phyloP scores from a whole-genome alignment of 2,797 vertebrate species.

The Aulostomus chinensis region DNA sequence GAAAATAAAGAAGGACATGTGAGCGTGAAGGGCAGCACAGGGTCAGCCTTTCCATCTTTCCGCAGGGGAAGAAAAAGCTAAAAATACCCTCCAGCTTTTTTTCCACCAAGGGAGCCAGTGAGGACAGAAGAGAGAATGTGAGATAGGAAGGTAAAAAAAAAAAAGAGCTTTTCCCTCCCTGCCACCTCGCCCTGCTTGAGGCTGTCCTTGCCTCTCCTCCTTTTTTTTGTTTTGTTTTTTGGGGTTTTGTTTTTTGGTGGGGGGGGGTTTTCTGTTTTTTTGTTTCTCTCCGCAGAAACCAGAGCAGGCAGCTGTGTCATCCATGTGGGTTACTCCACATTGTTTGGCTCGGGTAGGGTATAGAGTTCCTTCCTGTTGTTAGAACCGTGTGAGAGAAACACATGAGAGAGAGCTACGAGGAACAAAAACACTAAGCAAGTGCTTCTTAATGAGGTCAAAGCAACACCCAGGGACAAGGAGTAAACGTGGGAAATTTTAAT shows the following conservation, averaged over 20 bases:
- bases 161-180: slow-evolving; percentile 5
- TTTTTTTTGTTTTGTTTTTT: slow-evolving; percentile 23
- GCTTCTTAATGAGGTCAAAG: slow-evolving; percentile 64
- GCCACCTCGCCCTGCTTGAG: slow-evolving; percentile 39
- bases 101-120: slow-evolving; percentile 25
- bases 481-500: slow-evolving; percentile 21
- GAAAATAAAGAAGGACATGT: slow-evolving; percentile 59
- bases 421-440: slow-evolving; percentile 50
- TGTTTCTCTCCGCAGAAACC: slow-evolving; percentile 47
- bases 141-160: slow-evolving; percentile 29
- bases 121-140: slow-evolving; percentile 27
- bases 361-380: slow-evolving; percentile 56
- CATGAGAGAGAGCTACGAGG: slow-evolving; percentile 20
- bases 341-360: slow-evolving; percentile 43
- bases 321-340: slow-evolving; percentile 53
- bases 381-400: slow-evolving; percentile 33
- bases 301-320: slow-evolving; percentile 50
- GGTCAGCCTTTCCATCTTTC: slow-evolving; percentile 70
- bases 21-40: slow-evolving; percentile 54
- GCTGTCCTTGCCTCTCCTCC: slow-evolving; percentile 26
- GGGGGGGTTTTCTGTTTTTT: too few relatives aligned
- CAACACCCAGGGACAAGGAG: slow-evolving; percentile 40
- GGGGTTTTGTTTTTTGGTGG: too few relatives aligned
- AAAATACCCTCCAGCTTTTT: slow-evolving; percentile 73
- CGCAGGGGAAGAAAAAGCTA: slow-evolving; percentile 64